phyloP scores from a whole-genome alignment of 2,888 invertebrate species.

The Eilema sororculum region DNA sequence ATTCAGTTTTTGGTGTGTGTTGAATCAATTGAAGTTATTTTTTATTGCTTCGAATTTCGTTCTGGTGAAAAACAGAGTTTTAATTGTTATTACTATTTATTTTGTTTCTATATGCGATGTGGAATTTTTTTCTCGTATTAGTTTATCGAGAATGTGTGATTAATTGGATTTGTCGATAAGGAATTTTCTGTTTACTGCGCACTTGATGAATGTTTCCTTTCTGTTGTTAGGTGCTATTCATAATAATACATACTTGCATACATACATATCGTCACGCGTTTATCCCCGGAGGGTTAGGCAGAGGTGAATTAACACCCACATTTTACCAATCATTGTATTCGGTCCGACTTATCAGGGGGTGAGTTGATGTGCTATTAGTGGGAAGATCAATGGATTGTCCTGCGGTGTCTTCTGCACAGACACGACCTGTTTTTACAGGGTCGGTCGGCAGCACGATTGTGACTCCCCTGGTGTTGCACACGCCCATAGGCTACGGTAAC shows the following conservation, averaged over 20 bases:
- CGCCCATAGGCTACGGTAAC: no score
- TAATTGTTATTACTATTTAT: slow-evolving; percentile 29
- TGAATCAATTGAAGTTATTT: slow-evolving; percentile 25
- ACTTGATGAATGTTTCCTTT: slow-evolving; percentile 5
- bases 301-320: no score
- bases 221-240: slow-evolving; percentile 13
- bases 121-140: slow-evolving; percentile 4
- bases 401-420: no score
- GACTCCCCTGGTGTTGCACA: no score
- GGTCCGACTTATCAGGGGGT: no score
- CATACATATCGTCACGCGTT: no score
- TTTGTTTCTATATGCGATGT: slow-evolving; percentile 15
- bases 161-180: slow-evolving; percentile 24
- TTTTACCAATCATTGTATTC: no score
- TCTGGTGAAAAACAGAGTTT: slow-evolving; percentile 63
- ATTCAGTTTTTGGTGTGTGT: slow-evolving; percentile 7
- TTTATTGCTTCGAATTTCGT: slow-evolving; percentile 59
- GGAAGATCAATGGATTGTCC: no score
- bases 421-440: no score
- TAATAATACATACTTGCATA: background rate
- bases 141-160: slow-evolving; percentile 15
- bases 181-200: slow-evolving; percentile 17
- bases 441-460: no score
- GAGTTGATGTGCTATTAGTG: no score
- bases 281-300: no score